Base-by-base conservation (phyloP, 2,797 vertebrate genomes). In the Gymnocypris eckloni region DNA sequence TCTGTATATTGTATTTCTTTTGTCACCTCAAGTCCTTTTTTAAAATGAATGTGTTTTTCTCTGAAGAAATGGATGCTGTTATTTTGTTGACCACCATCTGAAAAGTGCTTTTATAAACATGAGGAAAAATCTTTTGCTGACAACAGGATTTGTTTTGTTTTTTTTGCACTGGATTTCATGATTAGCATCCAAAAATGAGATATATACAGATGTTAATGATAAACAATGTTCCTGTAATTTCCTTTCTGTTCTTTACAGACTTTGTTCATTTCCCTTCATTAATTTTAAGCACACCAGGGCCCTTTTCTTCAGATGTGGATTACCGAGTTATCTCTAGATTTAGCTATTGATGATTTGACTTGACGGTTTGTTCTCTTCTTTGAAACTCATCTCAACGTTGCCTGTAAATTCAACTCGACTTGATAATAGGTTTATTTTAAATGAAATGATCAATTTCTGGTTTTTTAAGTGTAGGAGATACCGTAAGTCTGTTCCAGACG, bases 1-100 rank as follows among this genome's bases (percentile, higher is more conserved):
- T 78, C 22, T 78, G 37, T 41, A 4, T 25, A 43, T 41, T 78
- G 50, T 78, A 15, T 78, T 78, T 56, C 66, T 69, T 69, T 69
- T 66, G 61, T 66, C 28, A 66, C 64, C 64, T 66, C 25, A 4
- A 33, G 43, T 75, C n/a, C 7, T 73, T 18, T 39, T 37, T 39
- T 54, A 22, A 43, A 43, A n/a, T 13, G 11, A 20, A 48, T 22
- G 6, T 4, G 0, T 48, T 76, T 52, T 37, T 37, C 25, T 33
- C 15, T 28, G 4, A 73, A 50, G 8, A 75, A 73, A 10, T 5
- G 6, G 6, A n/a, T n/a, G n/a, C 4, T 2, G 13, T 73, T 18
- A 20, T 33, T 18, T 28, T 28, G 16, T 48, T 28, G 15, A 1
- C 25, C 43, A 9, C n/a, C 15, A 5, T 52, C 45, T 52, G 25